Conservation (phyloP, 2,888 invertebrate genomes). For the Brachyopa scutellaris region DNA sequence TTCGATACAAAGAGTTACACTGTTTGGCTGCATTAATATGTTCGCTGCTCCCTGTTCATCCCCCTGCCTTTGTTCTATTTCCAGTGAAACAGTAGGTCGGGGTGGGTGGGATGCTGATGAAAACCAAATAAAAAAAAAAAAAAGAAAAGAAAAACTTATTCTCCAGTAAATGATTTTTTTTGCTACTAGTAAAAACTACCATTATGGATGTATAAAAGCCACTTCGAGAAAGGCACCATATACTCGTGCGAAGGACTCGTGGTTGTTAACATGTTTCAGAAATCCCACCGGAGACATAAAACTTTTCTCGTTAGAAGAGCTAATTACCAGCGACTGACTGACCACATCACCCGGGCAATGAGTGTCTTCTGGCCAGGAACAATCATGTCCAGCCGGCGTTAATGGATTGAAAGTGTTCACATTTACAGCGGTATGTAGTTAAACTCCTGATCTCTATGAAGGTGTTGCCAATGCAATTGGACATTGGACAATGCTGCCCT, state of each 20-base stretch:
- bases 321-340: slow-evolving; percentile 69
- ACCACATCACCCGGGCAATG: slow-evolving; percentile 54
- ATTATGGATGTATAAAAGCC: slow-evolving; percentile 7
- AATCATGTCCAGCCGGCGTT: slow-evolving; percentile 33
- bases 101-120: no score
- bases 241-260: no score
- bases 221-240: no score
- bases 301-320: slow-evolving; percentile 71
- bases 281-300: slow-evolving; percentile 67
- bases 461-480: slow-evolving; percentile 25
- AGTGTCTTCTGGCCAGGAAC: slow-evolving; percentile 30
- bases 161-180: slow-evolving; percentile 43
- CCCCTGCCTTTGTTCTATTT: background rate
- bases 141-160: slow-evolving; percentile 25
- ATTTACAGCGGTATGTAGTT: background rate
- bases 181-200: slow-evolving; percentile 3
- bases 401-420: slow-evolving; percentile 54
- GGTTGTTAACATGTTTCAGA: slow-evolving; percentile 51
- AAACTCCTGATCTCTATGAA: background rate
- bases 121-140: background rate
- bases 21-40: slow-evolving; percentile 15
- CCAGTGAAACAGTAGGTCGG: background rate
- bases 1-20: slow-evolving; percentile 48
- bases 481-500: slow-evolving; percentile 15
- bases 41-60: background rate